Evolutionary conservation across 2,888 invertebrate species (phyloP), one percentile per base, ranked within the genome.

Genomic region (Micropterix aruncella): DNA sequence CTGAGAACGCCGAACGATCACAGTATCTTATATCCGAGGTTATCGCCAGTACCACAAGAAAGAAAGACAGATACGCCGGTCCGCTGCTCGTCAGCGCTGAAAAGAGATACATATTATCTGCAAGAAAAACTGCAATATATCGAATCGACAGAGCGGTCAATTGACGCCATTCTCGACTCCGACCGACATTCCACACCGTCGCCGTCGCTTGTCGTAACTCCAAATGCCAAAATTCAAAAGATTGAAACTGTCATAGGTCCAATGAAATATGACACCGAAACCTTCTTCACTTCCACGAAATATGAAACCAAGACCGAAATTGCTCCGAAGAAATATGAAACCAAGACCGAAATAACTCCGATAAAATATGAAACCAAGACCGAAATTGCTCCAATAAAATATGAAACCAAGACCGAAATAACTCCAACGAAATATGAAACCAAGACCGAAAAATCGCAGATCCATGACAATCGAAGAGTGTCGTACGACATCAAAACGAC

Each of bases 181-280:
- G 38, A 38, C 12, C 3, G 58, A 16, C 51, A 59, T 44, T 47
- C 58, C 5, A 60, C 62, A 36, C 61, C 63, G 12, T 59, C 59
- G 18, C 58, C 55, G 48, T 58, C 55, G 41, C 51, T 15, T n/a
- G n/a, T n/a, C n/a, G n/a, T n/a, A n/a, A n/a, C n/a, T n/a, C n/a
- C n/a, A n/a, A n/a, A n/a, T n/a, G n/a, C n/a, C n/a, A n/a, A n/a
- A n/a, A n/a, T n/a, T n/a, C n/a, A n/a, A n/a, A n/a, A n/a, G n/a
- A n/a, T n/a, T n/a, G n/a, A n/a, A n/a, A n/a, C n/a, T n/a, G n/a
- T n/a, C n/a, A n/a, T n/a, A n/a, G n/a, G n/a, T n/a, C n/a, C n/a
- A n/a, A n/a, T n/a, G n/a, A n/a, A n/a, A n/a, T n/a, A n/a, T n/a
- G n/a, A n/a, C n/a, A n/a, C n/a, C n/a, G n/a, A n/a, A n/a, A n/a